Evolutionary conservation across 2,888 invertebrate species (phyloP).

Genomic region (Deilephila porcellus): DNA sequence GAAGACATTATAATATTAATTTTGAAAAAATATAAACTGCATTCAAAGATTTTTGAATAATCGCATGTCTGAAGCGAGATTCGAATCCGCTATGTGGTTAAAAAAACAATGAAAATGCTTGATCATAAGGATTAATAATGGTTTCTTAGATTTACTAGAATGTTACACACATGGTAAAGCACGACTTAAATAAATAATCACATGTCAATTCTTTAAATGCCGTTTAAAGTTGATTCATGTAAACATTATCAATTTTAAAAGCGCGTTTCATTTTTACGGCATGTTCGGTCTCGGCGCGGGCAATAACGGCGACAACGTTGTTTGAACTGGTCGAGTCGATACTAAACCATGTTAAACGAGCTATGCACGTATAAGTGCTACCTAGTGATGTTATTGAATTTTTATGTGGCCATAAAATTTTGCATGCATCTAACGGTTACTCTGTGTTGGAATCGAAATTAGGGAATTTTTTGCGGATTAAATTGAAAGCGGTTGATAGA

Average conservation of each 20-base stretch:
- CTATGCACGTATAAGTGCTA: slow-evolving; percentile 35
- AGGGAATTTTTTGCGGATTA: background rate
- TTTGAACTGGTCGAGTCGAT: slow-evolving; percentile 44
- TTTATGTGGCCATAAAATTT: slow-evolving; percentile 34
- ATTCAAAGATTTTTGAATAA: no score
- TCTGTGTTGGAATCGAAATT: slow-evolving; percentile 2
- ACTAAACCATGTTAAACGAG: slow-evolving; percentile 45
- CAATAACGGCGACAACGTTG: slow-evolving; percentile 57
- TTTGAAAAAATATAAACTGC: no score
- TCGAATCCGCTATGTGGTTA: no score
- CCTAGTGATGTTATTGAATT: slow-evolving; percentile 39
- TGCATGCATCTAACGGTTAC: slow-evolving; percentile 25
- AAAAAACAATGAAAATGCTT: no score
- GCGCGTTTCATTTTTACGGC: slow-evolving; percentile 57
- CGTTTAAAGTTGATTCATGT: slow-evolving; percentile 42
- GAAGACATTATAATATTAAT: no score
- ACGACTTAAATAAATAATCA: no score
- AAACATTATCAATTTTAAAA: slow-evolving; percentile 54
- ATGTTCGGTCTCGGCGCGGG: slow-evolving; percentile 48
- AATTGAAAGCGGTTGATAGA: no score
- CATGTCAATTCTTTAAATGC: no score
- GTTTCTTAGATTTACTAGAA: no score
- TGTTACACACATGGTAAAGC: no score
- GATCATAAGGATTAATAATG: no score
- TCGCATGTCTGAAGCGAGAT: no score